These are phyloP conservation scores for Phytoseiulus persimilis DNA, from an alignment of 2,888 invertebrate species.

Conservation along the genomic window DNA sequence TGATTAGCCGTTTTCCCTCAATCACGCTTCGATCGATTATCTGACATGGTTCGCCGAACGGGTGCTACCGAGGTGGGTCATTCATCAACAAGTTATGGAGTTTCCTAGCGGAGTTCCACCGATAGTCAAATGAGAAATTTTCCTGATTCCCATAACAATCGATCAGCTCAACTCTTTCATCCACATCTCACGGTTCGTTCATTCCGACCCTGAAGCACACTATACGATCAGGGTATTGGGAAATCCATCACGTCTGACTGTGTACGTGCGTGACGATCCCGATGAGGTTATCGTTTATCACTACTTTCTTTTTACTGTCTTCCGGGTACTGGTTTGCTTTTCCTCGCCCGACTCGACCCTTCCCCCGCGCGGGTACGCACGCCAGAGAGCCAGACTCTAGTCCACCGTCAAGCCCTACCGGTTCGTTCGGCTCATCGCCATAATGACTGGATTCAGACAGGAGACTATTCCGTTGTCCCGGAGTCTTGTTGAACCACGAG, in stretches of 20 bases:
- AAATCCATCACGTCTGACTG: slow-evolving; percentile 5
- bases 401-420: neutral
- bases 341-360: too few species aligned
- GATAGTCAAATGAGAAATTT: too few species aligned
- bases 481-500: neutral
- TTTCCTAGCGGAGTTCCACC: too few species aligned
- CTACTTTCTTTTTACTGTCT: neutral
- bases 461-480: neutral
- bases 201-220: neutral
- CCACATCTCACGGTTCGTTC: neutral
- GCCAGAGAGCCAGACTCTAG: too few species aligned
- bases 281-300: neutral
- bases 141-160: too few species aligned
- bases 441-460: neutral
- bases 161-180: neutral
- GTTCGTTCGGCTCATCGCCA: neutral
- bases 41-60: too few species aligned
- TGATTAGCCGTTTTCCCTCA: too few species aligned
- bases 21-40: too few species aligned
- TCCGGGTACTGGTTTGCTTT: too few species aligned
- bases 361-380: too few species aligned
- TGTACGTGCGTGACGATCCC: neutral
- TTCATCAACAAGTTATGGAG: too few species aligned
- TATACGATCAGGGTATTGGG: neutral
- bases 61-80: too few species aligned